Conservation (phyloP, 1,140 invertebrate species). For the Aplysia californica region DNA sequence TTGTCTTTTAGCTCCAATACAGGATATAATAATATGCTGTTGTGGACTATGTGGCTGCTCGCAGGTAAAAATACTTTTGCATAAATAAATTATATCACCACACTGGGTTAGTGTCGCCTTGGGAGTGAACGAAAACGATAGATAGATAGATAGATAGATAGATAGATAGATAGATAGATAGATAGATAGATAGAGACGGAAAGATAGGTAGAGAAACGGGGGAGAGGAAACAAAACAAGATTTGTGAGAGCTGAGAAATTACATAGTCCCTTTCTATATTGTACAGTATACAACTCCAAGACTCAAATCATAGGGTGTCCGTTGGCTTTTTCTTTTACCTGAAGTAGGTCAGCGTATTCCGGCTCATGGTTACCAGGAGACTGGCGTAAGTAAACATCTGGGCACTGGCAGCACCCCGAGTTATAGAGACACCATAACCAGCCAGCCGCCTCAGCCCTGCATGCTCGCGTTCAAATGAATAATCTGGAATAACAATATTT, state of each 20-base stretch:
- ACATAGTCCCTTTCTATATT: no score
- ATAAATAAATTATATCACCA: no score
- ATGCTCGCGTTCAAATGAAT: slow-evolving; percentile 79
- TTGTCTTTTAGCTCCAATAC: no score
- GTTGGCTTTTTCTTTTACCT: slow-evolving; percentile 1
- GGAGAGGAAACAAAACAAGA: not conserved
- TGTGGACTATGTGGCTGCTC: no score
- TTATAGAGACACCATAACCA: slow-evolving; percentile 98
- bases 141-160: not conserved
- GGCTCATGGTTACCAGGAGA: slow-evolving; percentile 94
- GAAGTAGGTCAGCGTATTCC: slow-evolving; percentile 95
- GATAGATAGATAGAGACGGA: not conserved
- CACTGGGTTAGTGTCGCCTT: no score
- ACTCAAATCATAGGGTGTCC: not conserved
- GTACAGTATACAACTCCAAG: no score
- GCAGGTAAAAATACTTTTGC: no score
- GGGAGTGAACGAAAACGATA: not conserved
- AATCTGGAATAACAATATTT: no score
- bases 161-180: not conserved
- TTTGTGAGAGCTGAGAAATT: no score
- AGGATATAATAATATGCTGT: no score
- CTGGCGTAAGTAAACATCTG: slow-evolving; percentile 97
- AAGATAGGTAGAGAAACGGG: not conserved
- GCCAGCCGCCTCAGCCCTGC: slow-evolving; percentile 96
- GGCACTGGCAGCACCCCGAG: slow-evolving; percentile 94